phyloP scores from a whole-genome alignment of 2,113 vertebrate species.

The Meles meles region DNA sequence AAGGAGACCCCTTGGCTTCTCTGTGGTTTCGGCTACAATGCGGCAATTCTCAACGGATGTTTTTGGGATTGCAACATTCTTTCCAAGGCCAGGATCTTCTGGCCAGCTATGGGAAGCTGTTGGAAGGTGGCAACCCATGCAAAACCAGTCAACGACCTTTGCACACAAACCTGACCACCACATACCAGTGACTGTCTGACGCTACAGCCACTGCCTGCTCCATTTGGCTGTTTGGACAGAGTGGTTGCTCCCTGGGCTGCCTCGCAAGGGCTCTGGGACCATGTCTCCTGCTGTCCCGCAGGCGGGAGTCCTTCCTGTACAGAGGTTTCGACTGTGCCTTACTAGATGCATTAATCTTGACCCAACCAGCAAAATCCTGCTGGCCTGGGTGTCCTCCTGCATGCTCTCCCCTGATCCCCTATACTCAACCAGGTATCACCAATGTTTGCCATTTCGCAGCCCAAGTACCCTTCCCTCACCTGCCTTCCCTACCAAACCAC shows the following conservation, averaged over 20 bases:
- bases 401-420: not conserved
- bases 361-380: not conserved
- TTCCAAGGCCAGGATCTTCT: not conserved
- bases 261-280: not conserved
- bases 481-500: not conserved
- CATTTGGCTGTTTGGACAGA: not conserved
- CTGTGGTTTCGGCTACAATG: not conserved
- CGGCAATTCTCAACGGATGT: not conserved
- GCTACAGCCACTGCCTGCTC: too few species aligned
- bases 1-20: not conserved
- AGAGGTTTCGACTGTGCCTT: not conserved
- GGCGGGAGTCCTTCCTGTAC: not conserved
- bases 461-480: not conserved
- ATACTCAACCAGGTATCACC: not conserved
- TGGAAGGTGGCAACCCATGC: not conserved
- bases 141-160: not conserved
- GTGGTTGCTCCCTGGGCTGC: not conserved
- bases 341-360: not conserved
- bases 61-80: not conserved
- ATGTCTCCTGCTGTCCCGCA: accelerated
- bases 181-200: not conserved
- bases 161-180: not conserved
- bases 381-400: not conserved
- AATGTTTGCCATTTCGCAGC: not conserved
- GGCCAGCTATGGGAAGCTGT: not conserved